Evolutionary conservation across 2,113 vertebrate species (phyloP).

Genomic region (Apus apus): DNA sequence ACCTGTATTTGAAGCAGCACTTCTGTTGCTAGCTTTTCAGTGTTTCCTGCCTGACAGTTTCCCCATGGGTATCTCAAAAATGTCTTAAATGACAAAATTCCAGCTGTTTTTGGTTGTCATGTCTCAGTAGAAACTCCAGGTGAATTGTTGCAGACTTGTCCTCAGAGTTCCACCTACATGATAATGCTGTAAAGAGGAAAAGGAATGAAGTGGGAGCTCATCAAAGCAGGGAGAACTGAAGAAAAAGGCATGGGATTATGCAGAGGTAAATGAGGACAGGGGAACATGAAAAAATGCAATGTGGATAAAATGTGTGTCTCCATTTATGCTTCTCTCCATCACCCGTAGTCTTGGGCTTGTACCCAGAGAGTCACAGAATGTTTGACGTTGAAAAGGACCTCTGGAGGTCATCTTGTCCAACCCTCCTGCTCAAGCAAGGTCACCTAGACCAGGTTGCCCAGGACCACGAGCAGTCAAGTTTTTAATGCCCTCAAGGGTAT

Average conservation of each 20-base stretch:
- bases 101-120: background rate
- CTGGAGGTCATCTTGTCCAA: no score
- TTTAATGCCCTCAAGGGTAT: background rate
- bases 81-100: background rate
- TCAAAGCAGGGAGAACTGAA: background rate
- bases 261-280: background rate
- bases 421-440: no score
- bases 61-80: background rate
- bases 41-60: background rate
- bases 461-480: rapidly evolving
- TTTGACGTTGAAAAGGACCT: no score
- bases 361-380: background rate
- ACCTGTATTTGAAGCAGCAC: background rate
- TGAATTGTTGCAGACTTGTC: background rate
- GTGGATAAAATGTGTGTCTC: background rate
- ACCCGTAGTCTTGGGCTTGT: background rate
- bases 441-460: background rate
- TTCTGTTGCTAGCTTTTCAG: background rate
- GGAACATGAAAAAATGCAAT: rapidly evolving
- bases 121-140: background rate
- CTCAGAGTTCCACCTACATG: background rate
- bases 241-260: background rate
- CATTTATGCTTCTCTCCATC: background rate
- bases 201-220: background rate
- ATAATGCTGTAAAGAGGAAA: background rate